Evolutionary conservation across 2,888 invertebrate species (phyloP), one percentile per base, ranked within the genome.

Genomic region (Eudemis profundana): DNA sequence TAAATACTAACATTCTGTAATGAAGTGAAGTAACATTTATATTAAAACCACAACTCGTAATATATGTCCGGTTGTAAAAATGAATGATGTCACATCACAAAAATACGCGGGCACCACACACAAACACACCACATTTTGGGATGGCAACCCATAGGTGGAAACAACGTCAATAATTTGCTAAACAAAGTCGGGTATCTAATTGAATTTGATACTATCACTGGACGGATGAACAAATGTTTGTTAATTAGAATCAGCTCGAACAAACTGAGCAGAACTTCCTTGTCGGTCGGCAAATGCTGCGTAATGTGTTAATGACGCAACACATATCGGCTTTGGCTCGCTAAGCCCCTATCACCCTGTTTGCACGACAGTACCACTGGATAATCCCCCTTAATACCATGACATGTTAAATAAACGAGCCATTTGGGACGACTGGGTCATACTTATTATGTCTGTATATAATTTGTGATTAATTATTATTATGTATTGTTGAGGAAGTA

Each of bases 181-280:
- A 40, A 33, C 33, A 33, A 57, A 57, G 8, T 50, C 21, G 38
- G 49, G 27, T 14, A 40, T 19, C 23, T 23, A 57, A 50, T 50
- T 49, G 23, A 50, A 57, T 63, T 54, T 42, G 17, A 19, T 49
- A 38, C 38, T 29, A 54, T 38, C 40, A 42, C 29, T 42, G 23
- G 63, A 63, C 49, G 15, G 51, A 36, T 47, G 29, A 51, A 51
- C 51, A 63, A 57, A 57, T 63, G 56, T 63, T 63, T 50, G 50
- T 63, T 57, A 63, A 63, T 57, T 63, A 33, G 56, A 63, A 63
- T 42, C 54, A 42, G 56, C 27, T 29, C 29, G 33, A 63, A 56
- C 56, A 40, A 54, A 56, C 42, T 42, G 63, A 57, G 42, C 42
- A 33, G 33, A 57, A 63, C 63, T 63, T 63, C 63, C 63, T 63